A percentile compares a stretch with the other conserved stretches of the same genome.
Evolutionary conservation across 2,888 invertebrate genomes (phyloP).

Genomic region (Hyppa rectilinea): DNA sequence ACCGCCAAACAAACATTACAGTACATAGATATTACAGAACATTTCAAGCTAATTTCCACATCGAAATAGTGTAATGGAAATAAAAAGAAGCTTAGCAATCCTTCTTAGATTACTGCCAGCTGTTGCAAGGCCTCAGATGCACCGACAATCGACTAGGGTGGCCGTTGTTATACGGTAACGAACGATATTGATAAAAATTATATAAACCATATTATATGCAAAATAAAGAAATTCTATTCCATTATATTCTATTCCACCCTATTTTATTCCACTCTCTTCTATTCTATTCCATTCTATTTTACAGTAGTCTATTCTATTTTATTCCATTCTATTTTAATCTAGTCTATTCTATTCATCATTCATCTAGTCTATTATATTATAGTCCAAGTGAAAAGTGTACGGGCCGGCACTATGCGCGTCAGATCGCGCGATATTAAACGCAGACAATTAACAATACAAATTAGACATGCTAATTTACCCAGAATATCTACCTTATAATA

Average conservation of each 20-base stretch:
- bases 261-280: no score
- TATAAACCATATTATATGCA: no score
- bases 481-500: not conserved
- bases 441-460: not conserved
- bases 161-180: not conserved
- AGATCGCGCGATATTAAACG: not conserved
- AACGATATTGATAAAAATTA: not conserved
- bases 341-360: no score
- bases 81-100: constrained; percentile 32
- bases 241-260: no score
- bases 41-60: constrained; percentile 5
- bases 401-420: not conserved
- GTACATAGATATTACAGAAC: not conserved
- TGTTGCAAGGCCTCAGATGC: constrained; percentile 47
- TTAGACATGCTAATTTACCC: not conserved
- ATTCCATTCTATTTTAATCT: no score
- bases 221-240: no score
- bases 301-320: no score
- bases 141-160: not conserved
- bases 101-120: constrained; percentile 45
- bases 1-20: no score
- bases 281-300: no score
- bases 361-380: no score
- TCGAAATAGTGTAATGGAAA: constrained; percentile 23
- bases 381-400: not conserved